Evolutionary conservation across 1,140 invertebrate species (phyloP), one percentile per base, ranked within the genome.

Genomic region (Cyclargus thomasi): DNA sequence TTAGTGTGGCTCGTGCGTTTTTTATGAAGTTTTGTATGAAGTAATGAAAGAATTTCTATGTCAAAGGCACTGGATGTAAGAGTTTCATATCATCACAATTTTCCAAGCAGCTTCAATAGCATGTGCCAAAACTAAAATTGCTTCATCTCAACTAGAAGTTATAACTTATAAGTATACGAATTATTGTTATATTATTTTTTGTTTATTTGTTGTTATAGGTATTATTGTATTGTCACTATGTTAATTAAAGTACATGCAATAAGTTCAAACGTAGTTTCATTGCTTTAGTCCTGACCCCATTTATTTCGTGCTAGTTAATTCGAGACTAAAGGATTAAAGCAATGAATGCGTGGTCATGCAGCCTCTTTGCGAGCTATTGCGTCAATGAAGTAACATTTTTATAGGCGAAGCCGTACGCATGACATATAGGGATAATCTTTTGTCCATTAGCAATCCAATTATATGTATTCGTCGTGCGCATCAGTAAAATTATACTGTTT

Each of bases 271-370:
- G 69, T 86, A 67, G 83, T 88, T 88, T 88, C 86, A 88, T 88
- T 88, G 86, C 86, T 88, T 88, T 88, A 82, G 78, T 83, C 82
- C 83, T 81, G 70, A 70, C 78, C 80, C 83, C 78, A 70, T 70
- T 17, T 17, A 62, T 36, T 65, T 57, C 62, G 47, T 65, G 67
- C 72, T 70, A 70, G 71, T 63, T 29, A 68, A 67, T 67, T 70
- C 47, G 47, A 22, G 29, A 69, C 53, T 55, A 70, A 81, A 77
- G 85, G 85, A 77, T 88, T 88, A 86, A 88, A 86, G 86, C 86
- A 88, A 88, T 88, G 86, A 88, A 81, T 80, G 84, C 82, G 80
- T 75, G 70, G 55, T 59, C 67, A 63, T 20, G 65, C 53, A 67
- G 73, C 35, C 72, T 69, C 22, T 29, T 8, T 29, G 65, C 62